Conservation (phyloP, 1,140 invertebrate species). For the Uloborus diversus region DNA sequence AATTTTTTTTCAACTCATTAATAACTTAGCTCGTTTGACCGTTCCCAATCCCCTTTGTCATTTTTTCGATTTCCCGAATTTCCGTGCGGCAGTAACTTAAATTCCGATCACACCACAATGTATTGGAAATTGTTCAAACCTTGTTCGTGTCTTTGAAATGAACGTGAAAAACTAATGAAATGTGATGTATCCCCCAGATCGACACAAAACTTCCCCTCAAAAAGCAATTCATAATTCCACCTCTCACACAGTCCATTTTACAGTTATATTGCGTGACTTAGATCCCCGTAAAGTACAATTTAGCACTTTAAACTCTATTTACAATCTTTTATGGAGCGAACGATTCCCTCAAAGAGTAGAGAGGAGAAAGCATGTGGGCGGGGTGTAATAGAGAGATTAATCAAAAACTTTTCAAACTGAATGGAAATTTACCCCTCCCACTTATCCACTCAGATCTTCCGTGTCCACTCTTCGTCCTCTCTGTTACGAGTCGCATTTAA, state of each 20-base stretch:
- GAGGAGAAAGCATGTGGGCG: not conserved
- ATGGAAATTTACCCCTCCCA: constrained; percentile 30
- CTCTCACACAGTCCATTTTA: not conserved
- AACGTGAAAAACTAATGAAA: too few relatives aligned
- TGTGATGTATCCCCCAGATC: too few relatives aligned
- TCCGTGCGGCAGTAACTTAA: too few relatives aligned
- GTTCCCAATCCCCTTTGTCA: too few relatives aligned
- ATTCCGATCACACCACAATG: too few relatives aligned
- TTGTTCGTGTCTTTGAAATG: too few relatives aligned
- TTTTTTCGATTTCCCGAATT: too few relatives aligned
- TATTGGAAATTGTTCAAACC: too few relatives aligned
- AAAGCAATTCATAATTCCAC: too few relatives aligned
- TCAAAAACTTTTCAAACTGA: constrained; percentile 20
- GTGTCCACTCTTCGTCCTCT: not conserved
- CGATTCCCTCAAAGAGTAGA: constrained; percentile 12
- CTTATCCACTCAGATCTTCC: not conserved
- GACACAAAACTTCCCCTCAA: not conserved
- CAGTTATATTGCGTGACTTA: not conserved
- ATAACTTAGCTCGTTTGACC: too few relatives aligned
- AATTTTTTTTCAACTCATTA: too few relatives aligned
- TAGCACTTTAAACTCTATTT: constrained; percentile 45
- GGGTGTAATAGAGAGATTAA: constrained; percentile 10
- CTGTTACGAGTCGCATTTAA: not conserved
- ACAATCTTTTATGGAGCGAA: constrained; percentile 24
- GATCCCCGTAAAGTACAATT: constrained; percentile 5